These are phyloP conservation scores for Dasyprocta punctata DNA, from an alignment of 2,113 vertebrate genomes.

Conservation along the genomic window DNA sequence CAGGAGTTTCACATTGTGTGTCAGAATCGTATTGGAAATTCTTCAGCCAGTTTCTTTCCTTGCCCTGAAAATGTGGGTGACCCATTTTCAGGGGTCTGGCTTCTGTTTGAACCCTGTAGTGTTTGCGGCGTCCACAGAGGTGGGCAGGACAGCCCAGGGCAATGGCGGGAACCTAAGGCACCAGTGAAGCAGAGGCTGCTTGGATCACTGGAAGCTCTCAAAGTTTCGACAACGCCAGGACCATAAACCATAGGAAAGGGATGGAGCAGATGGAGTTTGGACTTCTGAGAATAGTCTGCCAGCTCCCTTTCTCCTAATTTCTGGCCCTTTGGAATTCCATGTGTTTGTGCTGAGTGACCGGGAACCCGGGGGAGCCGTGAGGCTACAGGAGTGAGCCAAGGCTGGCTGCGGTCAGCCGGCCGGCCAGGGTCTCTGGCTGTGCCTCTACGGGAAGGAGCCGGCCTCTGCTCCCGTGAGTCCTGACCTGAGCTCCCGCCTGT, in stretches of 20 bases:
- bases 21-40: slow-evolving; percentile 51
- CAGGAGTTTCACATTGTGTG: slow-evolving; percentile 69
- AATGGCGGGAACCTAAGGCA: background rate
- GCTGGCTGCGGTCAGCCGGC: rapidly evolving
- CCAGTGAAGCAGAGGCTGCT: background rate
- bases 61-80: slow-evolving; percentile 1
- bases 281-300: background rate
- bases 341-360: slow-evolving; percentile 1
- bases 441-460: background rate
- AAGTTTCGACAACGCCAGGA: background rate
- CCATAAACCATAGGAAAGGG: background rate
- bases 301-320: slow-evolving; percentile 30
- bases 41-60: background rate
- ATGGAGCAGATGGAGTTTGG: background rate
- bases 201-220: background rate
- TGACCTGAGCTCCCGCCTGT: background rate
- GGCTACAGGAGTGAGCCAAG: background rate
- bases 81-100: background rate
- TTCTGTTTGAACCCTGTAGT: background rate
- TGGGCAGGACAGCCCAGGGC: background rate
- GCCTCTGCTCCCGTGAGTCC: background rate
- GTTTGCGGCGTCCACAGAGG: background rate
- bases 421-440: background rate
- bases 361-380: background rate
- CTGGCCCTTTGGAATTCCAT: background rate